Conservation (phyloP, 2,113 vertebrate genomes). For the Vombatus ursinus region DNA sequence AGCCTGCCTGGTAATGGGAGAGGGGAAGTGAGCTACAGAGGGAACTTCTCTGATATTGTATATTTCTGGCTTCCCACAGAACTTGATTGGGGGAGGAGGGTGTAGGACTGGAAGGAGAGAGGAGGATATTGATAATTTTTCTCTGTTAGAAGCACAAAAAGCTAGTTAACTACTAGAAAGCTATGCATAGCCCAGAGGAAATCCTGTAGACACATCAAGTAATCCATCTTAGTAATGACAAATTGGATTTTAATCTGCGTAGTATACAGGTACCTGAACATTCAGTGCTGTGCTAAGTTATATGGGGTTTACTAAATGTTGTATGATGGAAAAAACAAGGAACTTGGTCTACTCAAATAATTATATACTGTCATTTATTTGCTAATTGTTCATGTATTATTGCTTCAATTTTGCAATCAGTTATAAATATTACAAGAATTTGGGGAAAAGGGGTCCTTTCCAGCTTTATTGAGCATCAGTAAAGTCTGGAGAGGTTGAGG, state of each 20-base stretch:
- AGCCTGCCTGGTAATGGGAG: not conserved
- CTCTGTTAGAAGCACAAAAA: not conserved
- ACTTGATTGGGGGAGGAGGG: not conserved
- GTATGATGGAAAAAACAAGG: not conserved
- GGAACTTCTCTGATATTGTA: not conserved
- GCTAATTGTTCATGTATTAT: not conserved
- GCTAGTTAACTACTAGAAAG: not conserved
- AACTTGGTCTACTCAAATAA: not conserved
- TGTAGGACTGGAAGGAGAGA: not conserved
- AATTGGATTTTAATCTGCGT: not conserved
- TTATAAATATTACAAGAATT: not conserved
- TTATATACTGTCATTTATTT: not conserved
- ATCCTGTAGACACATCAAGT: no score
- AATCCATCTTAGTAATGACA: no score
- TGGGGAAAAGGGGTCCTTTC: not conserved
- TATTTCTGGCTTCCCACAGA: not conserved
- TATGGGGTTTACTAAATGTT: not conserved
- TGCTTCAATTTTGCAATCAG: not conserved
- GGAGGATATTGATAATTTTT: not conserved
- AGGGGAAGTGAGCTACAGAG: not conserved
- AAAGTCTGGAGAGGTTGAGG: not conserved
- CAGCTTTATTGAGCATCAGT: not conserved
- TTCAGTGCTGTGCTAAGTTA: not conserved
- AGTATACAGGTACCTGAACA: not conserved
- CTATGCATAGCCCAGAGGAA: not conserved